phyloP scores from a whole-genome alignment of 2,797 vertebrate genomes.

The Lophotriccus pileatus region DNA sequence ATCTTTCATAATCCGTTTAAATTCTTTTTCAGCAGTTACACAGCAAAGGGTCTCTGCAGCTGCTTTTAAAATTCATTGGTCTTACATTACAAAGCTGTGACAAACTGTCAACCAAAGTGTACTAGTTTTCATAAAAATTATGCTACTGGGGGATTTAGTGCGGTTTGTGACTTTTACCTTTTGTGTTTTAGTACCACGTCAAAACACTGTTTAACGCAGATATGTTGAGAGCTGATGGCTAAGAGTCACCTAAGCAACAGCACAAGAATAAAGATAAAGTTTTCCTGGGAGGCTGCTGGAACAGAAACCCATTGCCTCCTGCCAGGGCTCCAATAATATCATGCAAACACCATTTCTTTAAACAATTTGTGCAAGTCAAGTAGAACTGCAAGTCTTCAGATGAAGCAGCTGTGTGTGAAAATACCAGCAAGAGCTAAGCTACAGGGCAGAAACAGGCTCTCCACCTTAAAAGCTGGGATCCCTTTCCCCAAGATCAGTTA shows the following conservation, averaged over 20 bases:
- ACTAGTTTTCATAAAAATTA: neutral
- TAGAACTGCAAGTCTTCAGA: neutral
- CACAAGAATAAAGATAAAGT: neutral
- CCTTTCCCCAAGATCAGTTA: neutral
- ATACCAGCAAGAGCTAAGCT: neutral
- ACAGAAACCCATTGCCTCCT: neutral
- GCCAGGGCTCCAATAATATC: neutral
- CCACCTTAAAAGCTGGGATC: neutral
- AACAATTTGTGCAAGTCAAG: neutral
- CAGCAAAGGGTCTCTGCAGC: neutral
- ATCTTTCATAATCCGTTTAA: neutral
- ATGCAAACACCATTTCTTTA: neutral
- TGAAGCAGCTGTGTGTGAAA: neutral
- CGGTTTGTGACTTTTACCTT: neutral
- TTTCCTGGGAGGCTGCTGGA: neutral
- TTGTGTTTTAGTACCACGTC: neutral
- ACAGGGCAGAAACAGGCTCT: neutral
- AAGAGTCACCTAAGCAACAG: neutral
- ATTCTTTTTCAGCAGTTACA: neutral
- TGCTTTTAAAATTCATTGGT: neutral
- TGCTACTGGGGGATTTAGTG: neutral
- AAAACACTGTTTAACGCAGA: neutral
- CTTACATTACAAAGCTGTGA: neutral
- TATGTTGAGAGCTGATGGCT: rapidly evolving
- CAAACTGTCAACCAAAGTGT: neutral